A percentile compares a stretch with the other conserved stretches of the same genome.
Evolutionary conservation across 2,888 invertebrate species (phyloP).

Genomic region (Caenorhabditis wallacei): DNA sequence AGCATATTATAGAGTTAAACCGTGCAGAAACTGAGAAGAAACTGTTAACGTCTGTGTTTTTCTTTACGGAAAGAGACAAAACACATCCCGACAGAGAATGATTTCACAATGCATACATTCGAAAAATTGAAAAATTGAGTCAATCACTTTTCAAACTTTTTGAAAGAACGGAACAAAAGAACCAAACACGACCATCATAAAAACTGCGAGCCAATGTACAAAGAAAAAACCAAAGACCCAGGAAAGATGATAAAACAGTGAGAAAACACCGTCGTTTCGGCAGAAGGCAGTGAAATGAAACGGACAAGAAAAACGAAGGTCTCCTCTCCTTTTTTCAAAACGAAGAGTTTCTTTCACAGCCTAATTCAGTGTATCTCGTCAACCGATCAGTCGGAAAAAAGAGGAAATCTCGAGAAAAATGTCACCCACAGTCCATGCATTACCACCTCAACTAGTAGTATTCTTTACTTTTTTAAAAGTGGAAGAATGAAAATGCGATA

Average conservation of each 20-base stretch:
- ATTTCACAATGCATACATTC: neutral
- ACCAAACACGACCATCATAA: constrained; percentile 17
- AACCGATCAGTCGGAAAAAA: constrained; percentile 36
- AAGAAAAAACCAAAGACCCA: constrained; percentile 11
- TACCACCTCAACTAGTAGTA: constrained; percentile 33
- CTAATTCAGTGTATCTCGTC: constrained; percentile 46
- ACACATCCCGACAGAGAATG: too few species aligned
- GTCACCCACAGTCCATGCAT: constrained; percentile 32
- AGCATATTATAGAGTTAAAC: too few species aligned
- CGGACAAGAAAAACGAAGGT: constrained; percentile 37
- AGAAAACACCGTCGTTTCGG: constrained; percentile 25
- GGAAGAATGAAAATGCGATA: constrained; percentile 27
- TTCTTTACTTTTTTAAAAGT: constrained; percentile 16
- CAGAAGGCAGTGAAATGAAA: constrained; percentile 26
- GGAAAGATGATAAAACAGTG: constrained; percentile 46
- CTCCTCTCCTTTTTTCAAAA: constrained; percentile 26
- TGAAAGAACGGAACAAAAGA: neutral
- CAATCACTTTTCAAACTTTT: neutral
- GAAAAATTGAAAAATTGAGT: neutral
- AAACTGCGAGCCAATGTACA: constrained; percentile 25
- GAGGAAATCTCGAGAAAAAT: constrained; percentile 57
- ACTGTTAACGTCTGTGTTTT: too few species aligned
- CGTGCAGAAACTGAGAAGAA: too few species aligned
- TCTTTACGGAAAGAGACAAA: too few species aligned
- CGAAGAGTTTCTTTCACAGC: constrained; percentile 35